These are phyloP conservation scores for Sycophaga agraensis DNA, from an alignment of 1,140 invertebrate species.

Conservation along the genomic window DNA sequence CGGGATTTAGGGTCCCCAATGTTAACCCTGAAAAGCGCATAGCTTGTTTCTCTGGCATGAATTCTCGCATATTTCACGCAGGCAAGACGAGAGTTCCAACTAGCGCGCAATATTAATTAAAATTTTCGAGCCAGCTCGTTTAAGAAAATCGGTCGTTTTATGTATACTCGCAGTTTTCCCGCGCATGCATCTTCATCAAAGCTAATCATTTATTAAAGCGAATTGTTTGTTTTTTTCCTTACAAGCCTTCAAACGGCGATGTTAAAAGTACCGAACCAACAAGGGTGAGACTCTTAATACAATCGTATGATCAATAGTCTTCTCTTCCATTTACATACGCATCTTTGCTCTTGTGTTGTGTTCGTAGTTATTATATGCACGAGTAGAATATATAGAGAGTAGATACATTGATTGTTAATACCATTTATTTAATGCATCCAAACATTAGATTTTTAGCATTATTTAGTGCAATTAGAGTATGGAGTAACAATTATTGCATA, in stretches of 20 bases:
- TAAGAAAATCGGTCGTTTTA: no score
- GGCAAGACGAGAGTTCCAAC: no score
- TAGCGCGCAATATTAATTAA: no score
- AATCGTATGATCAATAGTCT: constrained; percentile 14
- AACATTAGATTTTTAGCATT: not conserved
- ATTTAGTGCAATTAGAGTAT: no score
- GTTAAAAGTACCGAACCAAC: constrained; percentile 16
- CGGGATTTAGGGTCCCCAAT: no score
- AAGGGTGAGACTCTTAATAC: constrained; percentile 17
- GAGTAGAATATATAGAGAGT: constrained; percentile 19
- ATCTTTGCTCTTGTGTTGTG: not conserved
- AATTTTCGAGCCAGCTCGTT: no score
- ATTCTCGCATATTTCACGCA: no score
- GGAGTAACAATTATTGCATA: no score
- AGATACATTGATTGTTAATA: not conserved
- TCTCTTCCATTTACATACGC: constrained; percentile 1
- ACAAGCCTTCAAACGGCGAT: constrained; percentile 16
- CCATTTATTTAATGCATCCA: not conserved
- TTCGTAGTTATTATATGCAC: not conserved
- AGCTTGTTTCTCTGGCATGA: no score
- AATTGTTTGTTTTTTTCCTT: constrained; percentile 19
- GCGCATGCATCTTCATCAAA: no score
- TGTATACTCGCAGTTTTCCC: no score
- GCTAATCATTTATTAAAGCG: constrained; percentile 1
- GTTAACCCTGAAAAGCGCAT: no score